Conservation (phyloP, 2,797 vertebrate genomes). For the Brotula barbata region DNA sequence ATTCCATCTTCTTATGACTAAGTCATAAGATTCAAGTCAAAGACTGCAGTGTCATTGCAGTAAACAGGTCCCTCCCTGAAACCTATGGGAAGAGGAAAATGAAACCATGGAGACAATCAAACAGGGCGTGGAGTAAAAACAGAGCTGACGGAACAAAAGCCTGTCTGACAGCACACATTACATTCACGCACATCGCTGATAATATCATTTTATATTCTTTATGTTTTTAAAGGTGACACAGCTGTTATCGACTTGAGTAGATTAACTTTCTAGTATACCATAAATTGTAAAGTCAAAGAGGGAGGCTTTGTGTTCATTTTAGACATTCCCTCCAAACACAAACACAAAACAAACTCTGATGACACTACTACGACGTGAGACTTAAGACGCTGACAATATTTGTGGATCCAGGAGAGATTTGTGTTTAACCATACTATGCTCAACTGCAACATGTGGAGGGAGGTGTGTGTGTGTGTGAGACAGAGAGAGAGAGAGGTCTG, state of each 20-base stretch:
- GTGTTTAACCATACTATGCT: neutral
- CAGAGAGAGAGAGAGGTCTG: neutral
- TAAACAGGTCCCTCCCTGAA: conserved; percentile 34
- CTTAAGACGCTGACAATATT: conserved; percentile 20
- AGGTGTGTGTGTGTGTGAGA: no score
- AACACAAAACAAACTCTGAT: conserved; percentile 6
- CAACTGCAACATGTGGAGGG: neutral
- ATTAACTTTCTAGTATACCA: neutral
- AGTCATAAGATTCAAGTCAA: conserved; percentile 45
- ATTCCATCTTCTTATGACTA: conserved; percentile 30
- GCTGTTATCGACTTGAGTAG: neutral
- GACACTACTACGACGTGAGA: no score
- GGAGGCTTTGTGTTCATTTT: conserved; percentile 12
- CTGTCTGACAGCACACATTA: neutral
- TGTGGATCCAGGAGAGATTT: no score
- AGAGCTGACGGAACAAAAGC: conserved; percentile 32
- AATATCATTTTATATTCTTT: conserved; percentile 1
- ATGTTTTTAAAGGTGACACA: neutral
- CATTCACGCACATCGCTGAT: conserved; percentile 12
- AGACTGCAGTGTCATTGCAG: conserved; percentile 37
- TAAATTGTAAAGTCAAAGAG: conserved; percentile 4
- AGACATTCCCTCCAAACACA: neutral
- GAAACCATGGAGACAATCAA: conserved; percentile 53
- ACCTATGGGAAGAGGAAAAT: conserved; percentile 41
- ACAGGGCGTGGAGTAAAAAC: conserved; percentile 51